phyloP scores from a whole-genome alignment of 2,113 vertebrate genomes.

The Coptodon bakossiorum region DNA sequence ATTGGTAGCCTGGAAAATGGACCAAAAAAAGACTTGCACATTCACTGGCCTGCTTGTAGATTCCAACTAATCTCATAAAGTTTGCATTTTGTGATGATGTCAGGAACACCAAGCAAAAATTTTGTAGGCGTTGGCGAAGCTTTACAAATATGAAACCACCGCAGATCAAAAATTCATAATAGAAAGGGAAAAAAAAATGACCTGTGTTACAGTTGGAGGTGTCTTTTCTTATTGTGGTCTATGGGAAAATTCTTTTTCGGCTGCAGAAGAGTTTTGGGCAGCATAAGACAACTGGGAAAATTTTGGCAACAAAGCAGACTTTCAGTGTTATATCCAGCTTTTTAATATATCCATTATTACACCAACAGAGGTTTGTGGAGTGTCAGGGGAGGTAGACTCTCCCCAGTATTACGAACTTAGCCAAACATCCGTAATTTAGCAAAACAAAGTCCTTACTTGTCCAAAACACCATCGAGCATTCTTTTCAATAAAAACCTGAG shows the following conservation, averaged over 20 bases:
- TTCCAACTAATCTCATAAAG: neutral
- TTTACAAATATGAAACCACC: neutral
- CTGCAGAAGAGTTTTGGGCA: neutral
- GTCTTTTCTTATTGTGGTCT: neutral
- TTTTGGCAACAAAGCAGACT: neutral
- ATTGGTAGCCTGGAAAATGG: neutral
- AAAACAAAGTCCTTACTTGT: neutral
- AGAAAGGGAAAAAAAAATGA: neutral
- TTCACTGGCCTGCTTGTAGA: neutral
- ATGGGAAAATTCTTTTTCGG: neutral
- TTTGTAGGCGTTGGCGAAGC: neutral
- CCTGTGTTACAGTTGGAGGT: neutral
- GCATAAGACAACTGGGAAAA: neutral
- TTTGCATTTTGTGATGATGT: neutral
- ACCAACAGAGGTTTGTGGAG: neutral
- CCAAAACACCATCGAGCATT: neutral
- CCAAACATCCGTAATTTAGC: neutral
- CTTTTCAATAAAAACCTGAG: neutral
- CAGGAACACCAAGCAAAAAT: rapidly evolving
- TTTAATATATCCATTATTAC: neutral
- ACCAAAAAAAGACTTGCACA: neutral
- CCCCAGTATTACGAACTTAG: neutral
- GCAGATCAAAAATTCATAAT: neutral
- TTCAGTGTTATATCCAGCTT: neutral
- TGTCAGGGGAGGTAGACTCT: neutral